Percentiles rank a stretch among this genome's conserved stretches.
Evolutionary conservation across 2,113 vertebrate genomes (phyloP).

Genomic region (Toxotes chatareus): DNA sequence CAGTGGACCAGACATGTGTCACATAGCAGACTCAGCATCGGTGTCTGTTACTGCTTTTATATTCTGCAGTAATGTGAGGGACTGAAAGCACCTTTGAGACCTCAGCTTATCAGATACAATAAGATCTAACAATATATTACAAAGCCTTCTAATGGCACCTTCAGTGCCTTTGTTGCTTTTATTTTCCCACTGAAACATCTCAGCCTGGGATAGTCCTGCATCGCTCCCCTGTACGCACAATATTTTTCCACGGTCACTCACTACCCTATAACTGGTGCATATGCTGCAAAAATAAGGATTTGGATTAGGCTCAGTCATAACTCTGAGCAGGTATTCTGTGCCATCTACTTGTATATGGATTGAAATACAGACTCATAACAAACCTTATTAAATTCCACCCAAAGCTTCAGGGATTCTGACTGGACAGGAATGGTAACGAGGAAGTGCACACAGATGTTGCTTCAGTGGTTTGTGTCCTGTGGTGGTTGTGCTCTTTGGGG

Average conservation of each 20-base stretch:
- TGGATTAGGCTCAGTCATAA: constrained; percentile 41
- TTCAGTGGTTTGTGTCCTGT: neutral
- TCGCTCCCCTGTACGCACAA: constrained; percentile 29
- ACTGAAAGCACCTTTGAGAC: constrained; percentile 61
- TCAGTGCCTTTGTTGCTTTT: constrained; percentile 29
- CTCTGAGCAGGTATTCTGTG: constrained; percentile 36
- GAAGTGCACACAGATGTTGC: constrained; percentile 18
- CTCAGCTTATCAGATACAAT: constrained; percentile 61
- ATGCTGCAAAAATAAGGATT: constrained; percentile 58
- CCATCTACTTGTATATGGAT: constrained; percentile 50
- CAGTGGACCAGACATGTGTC: constrained; percentile 63
- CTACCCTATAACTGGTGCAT: constrained; percentile 59
- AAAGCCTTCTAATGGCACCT: constrained; percentile 24
- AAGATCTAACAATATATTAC: constrained; percentile 39
- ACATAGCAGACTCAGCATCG: constrained; percentile 20
- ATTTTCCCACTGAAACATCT: constrained; percentile 6
- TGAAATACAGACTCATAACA: constrained; percentile 29
- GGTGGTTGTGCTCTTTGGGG: neutral
- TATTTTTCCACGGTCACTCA: constrained; percentile 45
- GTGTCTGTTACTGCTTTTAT: constrained; percentile 27
- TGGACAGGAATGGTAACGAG: constrained; percentile 11
- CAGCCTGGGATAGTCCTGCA: constrained; percentile 47
- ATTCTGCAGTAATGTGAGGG: constrained; percentile 12
- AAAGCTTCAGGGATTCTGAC: constrained; percentile 12
- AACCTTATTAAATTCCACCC: constrained; percentile 27